Percentiles rank a stretch among this genome's conserved stretches.
Evolutionary conservation across 2,113 vertebrate species (phyloP).

Genomic region (Procavia capensis): DNA sequence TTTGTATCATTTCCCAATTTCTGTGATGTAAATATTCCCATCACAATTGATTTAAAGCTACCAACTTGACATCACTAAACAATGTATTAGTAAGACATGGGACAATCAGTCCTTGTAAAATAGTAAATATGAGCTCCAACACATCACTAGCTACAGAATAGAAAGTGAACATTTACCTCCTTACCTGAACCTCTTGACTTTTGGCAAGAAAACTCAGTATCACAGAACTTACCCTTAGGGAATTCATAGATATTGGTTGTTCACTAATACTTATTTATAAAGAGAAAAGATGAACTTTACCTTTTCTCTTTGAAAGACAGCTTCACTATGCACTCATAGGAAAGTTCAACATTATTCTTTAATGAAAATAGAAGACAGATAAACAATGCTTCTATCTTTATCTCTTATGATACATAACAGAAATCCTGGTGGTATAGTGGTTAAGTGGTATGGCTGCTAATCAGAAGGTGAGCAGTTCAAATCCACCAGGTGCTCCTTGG

Average conservation of each 20-base stretch:
- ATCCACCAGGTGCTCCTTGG: too few relatives aligned
- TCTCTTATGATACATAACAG: neutral
- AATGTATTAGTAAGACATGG: neutral
- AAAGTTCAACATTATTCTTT: neutral
- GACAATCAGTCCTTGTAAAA: neutral
- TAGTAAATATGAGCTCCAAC: too few relatives aligned
- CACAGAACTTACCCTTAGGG: neutral
- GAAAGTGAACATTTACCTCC: neutral
- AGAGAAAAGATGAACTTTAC: neutral
- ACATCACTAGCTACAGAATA: neutral
- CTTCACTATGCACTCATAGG: neutral
- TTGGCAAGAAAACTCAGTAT: neutral
- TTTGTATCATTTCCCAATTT: neutral
- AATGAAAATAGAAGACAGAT: neutral
- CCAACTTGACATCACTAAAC: neutral
- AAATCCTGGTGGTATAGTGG: too few relatives aligned
- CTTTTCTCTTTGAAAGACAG: neutral
- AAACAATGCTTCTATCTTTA: neutral
- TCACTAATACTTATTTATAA: neutral
- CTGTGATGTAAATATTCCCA: neutral
- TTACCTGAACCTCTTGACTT: fast-evolving
- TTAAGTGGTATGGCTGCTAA: too few relatives aligned
- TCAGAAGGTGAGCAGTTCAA: too few relatives aligned
- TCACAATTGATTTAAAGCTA: neutral
- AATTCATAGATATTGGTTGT: neutral